Evolutionary conservation across 1,140 invertebrate species (phyloP).

Genomic region (Trichomalopsis sarcophagae): DNA sequence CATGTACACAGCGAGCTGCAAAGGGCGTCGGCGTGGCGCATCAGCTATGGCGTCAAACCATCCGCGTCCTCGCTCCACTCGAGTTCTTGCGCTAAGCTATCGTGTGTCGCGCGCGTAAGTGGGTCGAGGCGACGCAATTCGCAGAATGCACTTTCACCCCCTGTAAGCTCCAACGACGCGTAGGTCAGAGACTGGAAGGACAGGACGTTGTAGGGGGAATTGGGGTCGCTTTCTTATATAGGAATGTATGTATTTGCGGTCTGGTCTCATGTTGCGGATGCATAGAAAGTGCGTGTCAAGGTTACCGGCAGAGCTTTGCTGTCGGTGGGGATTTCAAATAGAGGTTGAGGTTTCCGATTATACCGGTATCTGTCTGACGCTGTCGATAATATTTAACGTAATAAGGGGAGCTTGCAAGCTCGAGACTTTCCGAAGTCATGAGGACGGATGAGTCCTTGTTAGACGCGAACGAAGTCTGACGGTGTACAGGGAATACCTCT

Average conservation of each 20-base stretch:
- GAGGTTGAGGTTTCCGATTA: too few species aligned
- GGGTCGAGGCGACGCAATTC: conserved; percentile 15
- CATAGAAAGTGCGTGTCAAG: too few species aligned
- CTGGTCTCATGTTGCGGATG: too few species aligned
- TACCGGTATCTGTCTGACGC: too few species aligned
- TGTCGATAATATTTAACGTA: too few species aligned
- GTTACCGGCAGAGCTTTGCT: too few species aligned
- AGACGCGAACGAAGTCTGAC: too few species aligned
- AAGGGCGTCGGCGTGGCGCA: not conserved
- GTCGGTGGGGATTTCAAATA: too few species aligned
- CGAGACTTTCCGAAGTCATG: too few species aligned
- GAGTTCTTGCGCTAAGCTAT: not conserved
- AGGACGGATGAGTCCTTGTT: too few species aligned
- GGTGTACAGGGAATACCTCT: too few species aligned
- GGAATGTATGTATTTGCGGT: not conserved
- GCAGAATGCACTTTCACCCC: not conserved
- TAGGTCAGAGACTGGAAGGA: not conserved
- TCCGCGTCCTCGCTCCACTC: conserved; percentile 4
- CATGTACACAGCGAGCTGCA: not conserved
- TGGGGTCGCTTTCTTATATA: not conserved
- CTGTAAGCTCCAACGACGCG: not conserved
- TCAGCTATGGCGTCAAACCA: conserved; percentile 13
- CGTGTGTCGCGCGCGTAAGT: not conserved
- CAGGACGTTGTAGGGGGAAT: not conserved
- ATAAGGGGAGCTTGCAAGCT: too few species aligned